Conservation (phyloP, 2,113 vertebrate species). For the Carassius auratus region DNA sequence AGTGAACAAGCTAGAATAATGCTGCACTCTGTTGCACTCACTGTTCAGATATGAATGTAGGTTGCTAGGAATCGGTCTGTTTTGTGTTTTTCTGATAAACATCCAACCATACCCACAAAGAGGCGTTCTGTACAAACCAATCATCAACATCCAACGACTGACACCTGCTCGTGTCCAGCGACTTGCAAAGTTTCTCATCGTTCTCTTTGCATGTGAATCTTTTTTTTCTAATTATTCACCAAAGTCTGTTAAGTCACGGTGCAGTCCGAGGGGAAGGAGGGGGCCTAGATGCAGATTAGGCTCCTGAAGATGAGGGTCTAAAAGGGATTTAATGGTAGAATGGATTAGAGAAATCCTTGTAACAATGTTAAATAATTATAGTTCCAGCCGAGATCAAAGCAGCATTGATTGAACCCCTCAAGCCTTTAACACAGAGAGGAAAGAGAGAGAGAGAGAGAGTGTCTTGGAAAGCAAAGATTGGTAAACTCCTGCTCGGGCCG, state of each 20-base stretch:
- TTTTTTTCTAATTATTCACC: conserved; percentile 61
- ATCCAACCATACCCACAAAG: not conserved
- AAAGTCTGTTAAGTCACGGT: conserved; percentile 80
- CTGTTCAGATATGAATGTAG: not conserved
- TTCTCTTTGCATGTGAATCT: conserved; percentile 2
- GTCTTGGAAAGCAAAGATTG: conserved; percentile 91
- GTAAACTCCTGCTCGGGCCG: too few species aligned
- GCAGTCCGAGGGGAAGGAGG: conserved; percentile 86
- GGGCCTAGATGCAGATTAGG: too few species aligned
- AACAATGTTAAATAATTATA: too few species aligned
- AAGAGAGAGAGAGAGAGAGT: conserved; percentile 86
- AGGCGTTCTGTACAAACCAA: not conserved
- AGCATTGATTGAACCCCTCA: too few species aligned
- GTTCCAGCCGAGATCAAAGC: too few species aligned
- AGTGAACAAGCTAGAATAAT: conserved; percentile 59
- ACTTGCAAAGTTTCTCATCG: not conserved
- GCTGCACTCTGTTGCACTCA: not conserved
- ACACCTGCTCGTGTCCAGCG: conserved; percentile 7
- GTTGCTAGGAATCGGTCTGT: not conserved
- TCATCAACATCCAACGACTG: not conserved
- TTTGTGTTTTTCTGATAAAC: not conserved
- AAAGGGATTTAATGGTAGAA: too few species aligned
- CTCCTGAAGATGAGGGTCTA: too few species aligned
- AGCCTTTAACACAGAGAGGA: too few species aligned
- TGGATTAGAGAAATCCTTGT: too few species aligned